Evolutionary conservation across 1,140 invertebrate genomes (phyloP), one percentile per base, ranked within the genome.

Genomic region (Reticulitermes speratus): DNA sequence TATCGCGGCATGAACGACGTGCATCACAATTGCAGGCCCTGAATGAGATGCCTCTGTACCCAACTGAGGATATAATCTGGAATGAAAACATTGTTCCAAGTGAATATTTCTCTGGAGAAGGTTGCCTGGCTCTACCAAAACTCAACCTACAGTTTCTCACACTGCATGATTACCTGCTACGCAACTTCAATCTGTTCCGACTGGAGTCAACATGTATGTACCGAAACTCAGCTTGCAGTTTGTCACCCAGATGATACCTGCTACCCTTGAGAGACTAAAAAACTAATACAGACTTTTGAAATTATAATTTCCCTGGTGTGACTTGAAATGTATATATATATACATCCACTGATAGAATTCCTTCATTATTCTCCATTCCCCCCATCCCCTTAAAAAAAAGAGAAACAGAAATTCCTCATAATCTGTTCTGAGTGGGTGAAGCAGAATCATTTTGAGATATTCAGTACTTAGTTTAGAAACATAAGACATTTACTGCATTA

Each of bases 61-160:
- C 99, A 2, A 99, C 98, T 0, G 99, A 99, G 90, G 95, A 97
- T 84, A 96, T 99, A 19, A 99, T 99, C 88, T 99, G 99, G 99
- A 98, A 99, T 92, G 98, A 99, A 90, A 99, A 99, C 90, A 95
- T 99, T 55, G 98, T 99, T 1, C 99, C 99, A 0, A 97, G 97
- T 0, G 98, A 99, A 89, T 99, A 98, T 91, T 99, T 97, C 91
- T 97, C 97, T 85, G 97, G 98, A 2, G 98, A 99, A 91, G 97
- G 96, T 48, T 98, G 97, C 89, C 92, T 99, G 16, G 98, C 99
- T 0, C 91, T 99, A 87, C 98, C 99, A 1, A 99, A 99, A 91
- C 91, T 99, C 1, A 99, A 99, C 92, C 92, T 99, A 12, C 99
- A 99, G 91, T 99, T 99, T 92, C 92, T 99, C 8, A 99, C 99